Evolutionary conservation across 2,888 invertebrate species (phyloP).

Genomic region (Stictocephala bisonia): DNA sequence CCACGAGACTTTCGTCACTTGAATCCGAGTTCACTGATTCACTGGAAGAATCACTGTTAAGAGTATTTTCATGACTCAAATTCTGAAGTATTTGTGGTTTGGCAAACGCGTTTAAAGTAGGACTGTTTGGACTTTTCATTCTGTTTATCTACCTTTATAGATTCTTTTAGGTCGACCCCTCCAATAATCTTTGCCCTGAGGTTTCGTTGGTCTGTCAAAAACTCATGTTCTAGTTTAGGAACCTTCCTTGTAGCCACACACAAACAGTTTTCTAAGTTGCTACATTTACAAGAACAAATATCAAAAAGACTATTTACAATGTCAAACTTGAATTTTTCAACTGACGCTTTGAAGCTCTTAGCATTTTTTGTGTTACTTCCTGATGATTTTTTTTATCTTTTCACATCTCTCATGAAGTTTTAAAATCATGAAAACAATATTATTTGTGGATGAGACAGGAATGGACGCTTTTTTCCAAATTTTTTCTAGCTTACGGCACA

Average conservation of each 20-base stretch:
- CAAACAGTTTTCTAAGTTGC: not conserved
- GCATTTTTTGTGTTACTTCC: not conserved
- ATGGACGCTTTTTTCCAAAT: not conserved
- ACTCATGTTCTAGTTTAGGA: not conserved
- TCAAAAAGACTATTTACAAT: not conserved
- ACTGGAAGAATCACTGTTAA: too few species aligned
- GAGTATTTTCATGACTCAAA: too few species aligned
- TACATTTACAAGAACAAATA: conserved; percentile 6
- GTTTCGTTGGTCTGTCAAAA: not conserved
- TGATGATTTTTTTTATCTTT: not conserved
- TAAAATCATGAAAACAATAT: not conserved
- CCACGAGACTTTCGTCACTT: too few species aligned
- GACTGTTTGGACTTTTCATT: too few species aligned
- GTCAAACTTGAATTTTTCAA: not conserved
- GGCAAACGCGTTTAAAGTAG: too few species aligned
- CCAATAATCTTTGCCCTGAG: not conserved
- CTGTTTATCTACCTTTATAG: not conserved
- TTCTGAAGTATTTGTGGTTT: too few species aligned
- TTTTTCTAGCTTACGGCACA: not conserved
- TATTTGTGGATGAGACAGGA: not conserved
- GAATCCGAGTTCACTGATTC: too few species aligned
- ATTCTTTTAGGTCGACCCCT: not conserved
- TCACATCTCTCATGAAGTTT: not conserved
- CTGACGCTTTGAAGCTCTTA: not conserved
- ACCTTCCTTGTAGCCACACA: not conserved